Base-by-base conservation (phyloP, 2,797 vertebrate genomes). In the Dromococcyx pavoninus region DNA sequence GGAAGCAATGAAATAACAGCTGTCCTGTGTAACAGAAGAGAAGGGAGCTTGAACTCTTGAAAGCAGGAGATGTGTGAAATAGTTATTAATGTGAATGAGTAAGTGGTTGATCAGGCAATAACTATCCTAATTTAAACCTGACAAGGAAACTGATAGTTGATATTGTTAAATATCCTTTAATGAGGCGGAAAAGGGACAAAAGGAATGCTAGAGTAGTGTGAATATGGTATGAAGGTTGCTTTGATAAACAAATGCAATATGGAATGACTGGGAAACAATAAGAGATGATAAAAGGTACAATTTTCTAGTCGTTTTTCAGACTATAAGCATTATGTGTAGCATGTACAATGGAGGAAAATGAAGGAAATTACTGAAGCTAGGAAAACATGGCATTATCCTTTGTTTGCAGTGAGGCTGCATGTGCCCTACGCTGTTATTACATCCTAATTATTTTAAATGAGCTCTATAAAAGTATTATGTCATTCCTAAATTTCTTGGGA, bases 41-140 rank as follows among this genome's bases (percentile, higher is more conserved):
- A 92, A 82, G 86, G 46, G 51, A 58, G 73, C 74, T 70, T 50
- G 76, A 73, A 76, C 33, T 91, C 80, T 61, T 89, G 84, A 91
- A 97, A 96, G 91, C 73, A n/a, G 84, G 71, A 81, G 80, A 86
- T 76, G 33, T 7, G 35, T 84, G 84, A 93, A 96, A 88, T 69
- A 48, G 78, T 95, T 96, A 96, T 87, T 95, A 96, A 96, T 2
- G 37, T 82, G 70, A 92, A 92, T 58, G 93, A 95, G 92, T 87
- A 78, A 96, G 82, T 97, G 97, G 95, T 95, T 96, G 96, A 97
- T 95, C 87, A 94, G 80, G 91, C 94, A 96, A 76, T 97, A 97
- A 92, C 75, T 51, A 62, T 86, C 86, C 95, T 96, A 96, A 97
- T 96, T 95, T 50, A 67, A 95, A 94, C 70, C 73, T 94, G 97